Conservation (phyloP, 2,888 invertebrate species). For the Theodoxus fluviatilis region DNA sequence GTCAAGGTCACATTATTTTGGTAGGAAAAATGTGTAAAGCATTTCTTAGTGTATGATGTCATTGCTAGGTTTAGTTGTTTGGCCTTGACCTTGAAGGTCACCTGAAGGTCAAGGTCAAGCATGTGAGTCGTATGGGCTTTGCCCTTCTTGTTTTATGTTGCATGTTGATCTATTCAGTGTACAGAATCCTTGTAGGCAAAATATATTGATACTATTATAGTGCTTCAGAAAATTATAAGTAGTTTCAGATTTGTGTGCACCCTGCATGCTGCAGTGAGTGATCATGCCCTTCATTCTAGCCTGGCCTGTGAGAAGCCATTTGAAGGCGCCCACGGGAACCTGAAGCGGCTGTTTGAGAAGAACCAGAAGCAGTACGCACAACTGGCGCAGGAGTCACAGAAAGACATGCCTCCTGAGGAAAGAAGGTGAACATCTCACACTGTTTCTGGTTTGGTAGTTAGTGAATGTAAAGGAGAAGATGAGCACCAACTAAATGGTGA, state of each 20-base stretch:
- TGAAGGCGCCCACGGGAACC: constrained; percentile 88
- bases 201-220: not conserved
- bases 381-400: constrained; percentile 36
- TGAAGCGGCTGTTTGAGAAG: constrained; percentile 74
- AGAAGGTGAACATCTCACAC: constrained; percentile 60
- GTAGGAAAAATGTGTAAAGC: no score
- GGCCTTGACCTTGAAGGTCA: no score
- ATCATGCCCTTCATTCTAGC: constrained; percentile 57
- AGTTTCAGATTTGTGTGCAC: not conserved
- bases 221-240: not conserved
- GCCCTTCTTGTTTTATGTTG: no score
- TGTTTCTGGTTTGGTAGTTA: no score
- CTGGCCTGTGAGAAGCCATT: constrained; percentile 79
- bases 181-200: not conserved
- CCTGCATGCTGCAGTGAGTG: not conserved
- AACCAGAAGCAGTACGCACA: constrained; percentile 60
- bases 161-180: no score
- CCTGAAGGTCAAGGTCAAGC: no score
- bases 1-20: no score
- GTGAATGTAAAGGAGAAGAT: no score
- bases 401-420: constrained; percentile 52
- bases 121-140: no score
- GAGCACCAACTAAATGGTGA: no score
- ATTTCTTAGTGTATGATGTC: no score
- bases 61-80: no score